These are phyloP conservation scores for Tiphia femorata DNA, from an alignment of 2,888 invertebrate species.

Conservation along the genomic window DNA sequence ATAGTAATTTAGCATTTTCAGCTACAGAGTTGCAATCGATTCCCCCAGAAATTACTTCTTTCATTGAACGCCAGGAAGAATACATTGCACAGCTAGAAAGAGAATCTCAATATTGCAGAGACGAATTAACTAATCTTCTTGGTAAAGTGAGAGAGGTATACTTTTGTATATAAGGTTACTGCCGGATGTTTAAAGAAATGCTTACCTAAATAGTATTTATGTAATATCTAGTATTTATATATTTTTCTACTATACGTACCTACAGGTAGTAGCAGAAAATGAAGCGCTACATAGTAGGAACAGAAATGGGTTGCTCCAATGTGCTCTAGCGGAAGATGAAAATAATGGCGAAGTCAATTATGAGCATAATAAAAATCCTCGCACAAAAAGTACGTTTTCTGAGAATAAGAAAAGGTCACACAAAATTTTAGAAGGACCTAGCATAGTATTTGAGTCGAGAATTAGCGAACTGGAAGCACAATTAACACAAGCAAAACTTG, in stretches of 20 bases:
- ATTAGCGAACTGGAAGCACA: constrained; percentile 89
- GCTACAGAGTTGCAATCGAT: constrained; percentile 46
- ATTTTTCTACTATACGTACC: background rate
- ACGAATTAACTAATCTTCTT: constrained; percentile 81
- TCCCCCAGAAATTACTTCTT: constrained; percentile 80
- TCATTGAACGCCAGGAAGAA: constrained; percentile 88
- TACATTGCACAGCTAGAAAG: constrained; percentile 89
- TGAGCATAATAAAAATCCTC: constrained; percentile 5
- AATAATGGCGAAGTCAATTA: constrained; percentile 46
- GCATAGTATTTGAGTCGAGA: constrained; percentile 86
- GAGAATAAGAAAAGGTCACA: constrained; percentile 32
- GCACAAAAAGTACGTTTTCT: background rate
- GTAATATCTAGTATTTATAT: background rate
- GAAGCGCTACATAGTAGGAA: constrained; percentile 85
- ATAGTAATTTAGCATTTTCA: constrained; percentile 41
- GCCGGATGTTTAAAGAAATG: background rate
- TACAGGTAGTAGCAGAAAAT: constrained; percentile 82
- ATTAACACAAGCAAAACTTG: constrained; percentile 82
- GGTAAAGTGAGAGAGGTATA: constrained; percentile 84
- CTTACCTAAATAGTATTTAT: background rate
- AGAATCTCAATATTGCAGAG: constrained; percentile 87
- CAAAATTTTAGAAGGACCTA: constrained; percentile 76
- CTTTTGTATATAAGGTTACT: background rate
- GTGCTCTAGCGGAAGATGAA: constrained; percentile 71
- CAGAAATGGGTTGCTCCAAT: constrained; percentile 76